phyloP scores from a whole-genome alignment of 2,888 invertebrate genomes.

The Ophonus ardosiacus region DNA sequence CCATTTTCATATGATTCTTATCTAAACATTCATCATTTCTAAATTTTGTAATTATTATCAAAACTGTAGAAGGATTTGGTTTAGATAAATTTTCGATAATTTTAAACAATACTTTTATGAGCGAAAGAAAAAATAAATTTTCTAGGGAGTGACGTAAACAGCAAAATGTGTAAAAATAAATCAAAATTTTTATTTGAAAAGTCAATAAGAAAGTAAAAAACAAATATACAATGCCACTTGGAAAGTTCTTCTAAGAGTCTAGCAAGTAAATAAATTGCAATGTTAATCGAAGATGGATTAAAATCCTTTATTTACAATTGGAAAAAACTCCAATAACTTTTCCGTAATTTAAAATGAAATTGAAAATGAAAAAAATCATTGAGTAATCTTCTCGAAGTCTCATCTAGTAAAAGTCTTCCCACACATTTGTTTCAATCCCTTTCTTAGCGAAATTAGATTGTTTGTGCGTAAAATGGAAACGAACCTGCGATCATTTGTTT shows the following conservation, averaged over 20 bases:
- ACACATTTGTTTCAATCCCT: background rate
- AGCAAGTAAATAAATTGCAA: background rate
- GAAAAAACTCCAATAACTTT: background rate
- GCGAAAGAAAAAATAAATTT: background rate
- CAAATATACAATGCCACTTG: background rate
- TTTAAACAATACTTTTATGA: background rate
- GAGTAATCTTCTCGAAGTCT: background rate
- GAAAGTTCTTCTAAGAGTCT: too few relatives aligned
- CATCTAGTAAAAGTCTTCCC: background rate
- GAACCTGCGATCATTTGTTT: slow-evolving; percentile 1
- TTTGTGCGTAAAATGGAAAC: slow-evolving; percentile 12
- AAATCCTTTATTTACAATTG: background rate
- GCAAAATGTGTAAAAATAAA: background rate
- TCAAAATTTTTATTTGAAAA: background rate
- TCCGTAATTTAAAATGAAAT: background rate
- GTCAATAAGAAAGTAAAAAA: background rate
- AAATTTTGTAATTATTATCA: too few relatives aligned
- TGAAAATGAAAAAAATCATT: background rate
- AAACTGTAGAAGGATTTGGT: too few relatives aligned
- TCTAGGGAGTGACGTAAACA: background rate
- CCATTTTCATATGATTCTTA: too few relatives aligned
- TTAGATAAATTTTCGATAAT: too few relatives aligned
- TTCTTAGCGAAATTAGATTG: slow-evolving; percentile 8
- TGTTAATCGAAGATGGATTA: background rate
- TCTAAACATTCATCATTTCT: too few relatives aligned